A percentile compares a stretch with the other conserved stretches of the same genome.
Conservation (phyloP, 2,113 vertebrate species). For the Formicarius rufipectus region DNA sequence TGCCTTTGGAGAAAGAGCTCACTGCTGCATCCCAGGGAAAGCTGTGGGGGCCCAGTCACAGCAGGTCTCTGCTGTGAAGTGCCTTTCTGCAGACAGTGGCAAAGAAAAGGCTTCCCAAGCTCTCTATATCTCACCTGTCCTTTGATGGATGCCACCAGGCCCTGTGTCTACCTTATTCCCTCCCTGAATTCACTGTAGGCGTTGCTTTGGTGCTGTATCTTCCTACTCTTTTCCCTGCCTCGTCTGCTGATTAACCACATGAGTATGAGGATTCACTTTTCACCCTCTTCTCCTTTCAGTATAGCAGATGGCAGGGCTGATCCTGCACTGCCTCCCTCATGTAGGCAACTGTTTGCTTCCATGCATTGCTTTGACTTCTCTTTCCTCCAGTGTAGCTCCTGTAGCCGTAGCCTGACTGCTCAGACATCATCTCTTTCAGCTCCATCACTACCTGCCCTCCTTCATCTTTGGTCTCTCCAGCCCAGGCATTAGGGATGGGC, state of each 20-base stretch:
- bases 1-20: background rate
- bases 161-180: background rate
- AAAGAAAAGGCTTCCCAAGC: background rate
- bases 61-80: background rate
- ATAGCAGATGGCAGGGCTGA: background rate
- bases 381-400: background rate
- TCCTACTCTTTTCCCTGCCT: background rate
- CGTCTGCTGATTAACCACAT: background rate
- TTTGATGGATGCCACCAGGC: background rate
- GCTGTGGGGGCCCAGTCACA: background rate
- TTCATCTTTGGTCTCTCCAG: background rate
- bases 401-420: background rate
- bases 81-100: background rate
- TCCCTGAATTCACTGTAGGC: background rate
- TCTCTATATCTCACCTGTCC: background rate
- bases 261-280: background rate
- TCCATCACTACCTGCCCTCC: background rate
- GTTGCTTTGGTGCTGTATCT: background rate
- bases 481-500: background rate
- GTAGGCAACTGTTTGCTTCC: background rate
- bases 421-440: background rate
- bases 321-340: background rate
- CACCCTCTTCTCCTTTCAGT: background rate
- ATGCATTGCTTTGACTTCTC: background rate
- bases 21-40: background rate